Base-by-base conservation (phyloP, 1,140 invertebrate species). In the Conus ventricosus region DNA sequence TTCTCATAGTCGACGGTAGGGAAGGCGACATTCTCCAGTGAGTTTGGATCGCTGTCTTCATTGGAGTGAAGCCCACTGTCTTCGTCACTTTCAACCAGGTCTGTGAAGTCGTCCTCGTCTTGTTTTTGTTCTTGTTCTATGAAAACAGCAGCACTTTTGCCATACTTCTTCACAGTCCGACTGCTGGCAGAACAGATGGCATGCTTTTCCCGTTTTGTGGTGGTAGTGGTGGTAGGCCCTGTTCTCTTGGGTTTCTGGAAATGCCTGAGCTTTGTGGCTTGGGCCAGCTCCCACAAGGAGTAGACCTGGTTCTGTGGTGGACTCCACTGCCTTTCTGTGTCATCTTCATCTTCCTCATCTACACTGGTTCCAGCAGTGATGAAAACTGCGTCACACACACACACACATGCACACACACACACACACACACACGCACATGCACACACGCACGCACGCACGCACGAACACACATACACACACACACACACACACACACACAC, bases 361-460 rank as follows among this genome's bases (percentile, higher is more conserved):
- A 71, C 67, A 63, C 15, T 71, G 67, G 11, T 23, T 20, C 6
- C 67, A 71, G 11, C 67, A n/a, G 6, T 23, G 67, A 23, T 11
- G 67, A 6, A 71, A 6, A 7, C 67, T 71, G 67, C 57, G 15
- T 20, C 78, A 81, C 78, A 81, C 78, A 81, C 27, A 81, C 78
- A 81, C 78, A 81, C 78, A 81, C 78, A 81, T 15, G 15, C 27
- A 54, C 53, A 81, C 78, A 81, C 8, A 54, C 78, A 81, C 78
- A 53, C 78, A 39, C n/a, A 20, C 67, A 63, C 11, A 63, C 11
- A 11, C 10, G 4, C 60, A 63, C 60, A 63, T 4, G 4, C 60
- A 63, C 60, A 63, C 60, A 20, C 60, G 4, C 60, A 63, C 60
- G 4, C 60, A 20, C 60, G 4, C 60, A 20, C 60, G 4, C 60